Percentiles rank a stretch among this genome's conserved stretches.
Evolutionary conservation across 1,140 invertebrate species (phyloP).

Genomic region (Cherax quadricarinatus): DNA sequence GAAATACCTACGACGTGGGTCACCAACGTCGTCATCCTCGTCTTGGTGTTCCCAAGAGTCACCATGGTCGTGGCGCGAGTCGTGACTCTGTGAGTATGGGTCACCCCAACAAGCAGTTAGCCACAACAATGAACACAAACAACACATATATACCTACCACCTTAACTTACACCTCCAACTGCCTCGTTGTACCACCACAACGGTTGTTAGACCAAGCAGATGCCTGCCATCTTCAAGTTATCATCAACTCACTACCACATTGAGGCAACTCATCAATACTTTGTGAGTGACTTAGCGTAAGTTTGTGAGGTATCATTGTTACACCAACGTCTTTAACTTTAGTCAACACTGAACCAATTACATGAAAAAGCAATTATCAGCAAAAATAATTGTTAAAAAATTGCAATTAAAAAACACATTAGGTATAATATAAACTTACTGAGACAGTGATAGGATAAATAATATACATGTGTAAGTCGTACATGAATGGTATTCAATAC

Average conservation of each 20-base stretch:
- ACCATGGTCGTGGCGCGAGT: not conserved
- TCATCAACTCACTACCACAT: no score
- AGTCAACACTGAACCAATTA: no score
- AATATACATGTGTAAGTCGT: no score
- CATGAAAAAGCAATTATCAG: no score
- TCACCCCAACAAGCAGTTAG: not conserved
- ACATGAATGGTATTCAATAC: no score
- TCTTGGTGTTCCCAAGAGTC: conserved; percentile 11
- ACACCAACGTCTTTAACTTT: no score
- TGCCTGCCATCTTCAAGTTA: no score
- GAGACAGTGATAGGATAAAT: not conserved
- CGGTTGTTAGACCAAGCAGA: not conserved
- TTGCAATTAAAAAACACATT: not conserved
- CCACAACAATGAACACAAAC: not conserved
- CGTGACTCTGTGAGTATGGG: conserved; percentile 4
- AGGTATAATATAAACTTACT: conserved; percentile 4
- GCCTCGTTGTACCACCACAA: not conserved
- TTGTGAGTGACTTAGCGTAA: no score
- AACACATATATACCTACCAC: not conserved
- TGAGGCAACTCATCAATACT: no score
- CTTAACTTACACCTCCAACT: not conserved
- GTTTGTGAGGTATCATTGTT: no score
- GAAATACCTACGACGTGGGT: not conserved
- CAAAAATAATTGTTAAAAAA: not conserved
- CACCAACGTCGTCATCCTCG: not conserved